Evolutionary conservation across 1,140 invertebrate genomes (phyloP).

Genomic region (Drosophila subobscura): DNA sequence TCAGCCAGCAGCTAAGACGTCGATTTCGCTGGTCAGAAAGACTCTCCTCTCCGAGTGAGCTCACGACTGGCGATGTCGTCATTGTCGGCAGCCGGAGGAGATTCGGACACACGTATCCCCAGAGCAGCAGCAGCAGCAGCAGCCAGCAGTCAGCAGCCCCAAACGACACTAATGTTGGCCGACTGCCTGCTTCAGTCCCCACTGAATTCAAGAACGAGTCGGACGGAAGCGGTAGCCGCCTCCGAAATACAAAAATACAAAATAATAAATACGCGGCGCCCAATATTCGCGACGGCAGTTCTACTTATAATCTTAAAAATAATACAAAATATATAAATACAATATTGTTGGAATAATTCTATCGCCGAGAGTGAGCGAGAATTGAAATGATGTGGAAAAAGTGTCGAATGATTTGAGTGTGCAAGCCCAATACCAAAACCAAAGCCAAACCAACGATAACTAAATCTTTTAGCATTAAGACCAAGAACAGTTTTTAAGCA

Average conservation of each 20-base stretch:
- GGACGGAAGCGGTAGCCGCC: slow-evolving; percentile 54
- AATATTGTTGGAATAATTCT: slow-evolving; percentile 10
- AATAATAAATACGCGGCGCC: slow-evolving; percentile 28
- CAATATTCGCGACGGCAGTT: slow-evolving; percentile 33
- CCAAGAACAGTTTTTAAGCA: not conserved
- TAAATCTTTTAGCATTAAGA: not conserved
- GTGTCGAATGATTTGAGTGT: slow-evolving; percentile 30
- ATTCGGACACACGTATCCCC: slow-evolving; percentile 16
- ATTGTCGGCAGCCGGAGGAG: slow-evolving; percentile 41
- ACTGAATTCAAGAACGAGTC: slow-evolving; percentile 59
- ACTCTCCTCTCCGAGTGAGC: slow-evolving; percentile 43
- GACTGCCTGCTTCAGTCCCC: slow-evolving; percentile 51
- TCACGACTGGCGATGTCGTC: slow-evolving; percentile 68
- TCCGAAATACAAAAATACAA: slow-evolving; percentile 25
- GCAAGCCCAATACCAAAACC: not conserved
- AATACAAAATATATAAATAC: slow-evolving; percentile 48
- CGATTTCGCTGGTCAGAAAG: slow-evolving; percentile 8
- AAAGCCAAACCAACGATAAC: not conserved
- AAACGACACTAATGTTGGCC: slow-evolving; percentile 55
- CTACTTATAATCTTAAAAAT: slow-evolving; percentile 57
- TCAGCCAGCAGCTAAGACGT: slow-evolving; percentile 3
- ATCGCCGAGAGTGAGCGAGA: slow-evolving; percentile 4
- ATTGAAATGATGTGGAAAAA: slow-evolving; percentile 27
- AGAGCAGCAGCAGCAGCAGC: slow-evolving; percentile 24
- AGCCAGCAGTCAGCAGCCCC: not conserved